These are phyloP conservation scores for Carlito syrichta DNA, from an alignment of 2,113 vertebrate genomes.

Conservation along the genomic window DNA sequence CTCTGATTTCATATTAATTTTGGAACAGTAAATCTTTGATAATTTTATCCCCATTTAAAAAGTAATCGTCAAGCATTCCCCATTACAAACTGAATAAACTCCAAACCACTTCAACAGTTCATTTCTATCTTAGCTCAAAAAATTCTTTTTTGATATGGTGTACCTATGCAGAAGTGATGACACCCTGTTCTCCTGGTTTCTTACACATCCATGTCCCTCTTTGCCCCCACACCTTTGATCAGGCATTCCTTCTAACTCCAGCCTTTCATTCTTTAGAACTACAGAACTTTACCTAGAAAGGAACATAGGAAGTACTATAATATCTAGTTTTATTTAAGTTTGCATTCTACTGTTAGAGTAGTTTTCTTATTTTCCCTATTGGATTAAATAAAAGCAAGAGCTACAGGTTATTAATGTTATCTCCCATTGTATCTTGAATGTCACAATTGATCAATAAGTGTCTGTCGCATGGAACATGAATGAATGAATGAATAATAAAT, in stretches of 20 bases:
- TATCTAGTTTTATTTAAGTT: not conserved
- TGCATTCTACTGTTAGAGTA: not conserved
- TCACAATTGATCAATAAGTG: not conserved
- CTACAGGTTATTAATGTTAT: not conserved
- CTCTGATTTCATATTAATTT: not conserved
- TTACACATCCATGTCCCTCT: not conserved
- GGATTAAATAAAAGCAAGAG: not conserved
- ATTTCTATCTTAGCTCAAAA: not conserved
- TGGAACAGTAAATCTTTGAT: not conserved
- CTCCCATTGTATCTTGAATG: not conserved
- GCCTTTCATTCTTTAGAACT: not conserved
- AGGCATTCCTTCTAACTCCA: not conserved
- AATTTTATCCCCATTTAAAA: not conserved
- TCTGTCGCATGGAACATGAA: not conserved
- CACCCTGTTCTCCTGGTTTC: fast-evolving
- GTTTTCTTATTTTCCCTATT: not conserved
- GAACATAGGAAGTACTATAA: not conserved
- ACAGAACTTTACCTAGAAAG: not conserved
- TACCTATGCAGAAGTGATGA: not conserved
- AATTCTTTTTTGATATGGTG: not conserved
- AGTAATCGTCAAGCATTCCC: not conserved
- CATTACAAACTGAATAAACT: not conserved
- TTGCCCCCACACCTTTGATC: not conserved
- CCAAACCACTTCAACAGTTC: not conserved
- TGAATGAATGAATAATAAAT: not conserved